These are phyloP conservation scores for Chymomyza fuscimana DNA, from an alignment of 2,888 invertebrate species.

Conservation along the genomic window DNA sequence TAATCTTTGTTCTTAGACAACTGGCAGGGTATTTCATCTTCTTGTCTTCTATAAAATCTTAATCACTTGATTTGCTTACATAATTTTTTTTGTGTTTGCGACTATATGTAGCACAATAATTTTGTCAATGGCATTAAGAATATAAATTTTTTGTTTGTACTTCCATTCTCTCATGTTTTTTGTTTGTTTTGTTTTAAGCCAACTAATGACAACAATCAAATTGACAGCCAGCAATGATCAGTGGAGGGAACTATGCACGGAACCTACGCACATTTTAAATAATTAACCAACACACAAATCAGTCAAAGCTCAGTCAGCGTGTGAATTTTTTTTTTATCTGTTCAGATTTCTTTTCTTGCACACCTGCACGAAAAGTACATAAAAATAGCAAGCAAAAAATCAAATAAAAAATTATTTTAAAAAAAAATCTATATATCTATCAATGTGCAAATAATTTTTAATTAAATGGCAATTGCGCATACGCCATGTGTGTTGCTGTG, in stretches of 20 bases:
- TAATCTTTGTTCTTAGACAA: too few relatives aligned
- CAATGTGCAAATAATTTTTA: conserved; percentile 69
- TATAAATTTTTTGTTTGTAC: neutral
- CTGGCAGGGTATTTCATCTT: conserved; percentile 17
- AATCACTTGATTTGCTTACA: conserved; percentile 44
- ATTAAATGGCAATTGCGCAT: conserved; percentile 72
- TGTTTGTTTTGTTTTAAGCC: conserved; percentile 30
- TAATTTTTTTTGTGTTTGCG: conserved; percentile 53
- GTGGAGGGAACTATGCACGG: too few relatives aligned
- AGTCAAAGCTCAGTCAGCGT: conserved; percentile 29
- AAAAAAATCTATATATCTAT: conserved; percentile 25
- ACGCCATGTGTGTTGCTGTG: conserved; percentile 53
- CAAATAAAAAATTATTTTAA: conserved; percentile 27
- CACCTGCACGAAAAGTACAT: neutral
- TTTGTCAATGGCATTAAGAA: neutral
- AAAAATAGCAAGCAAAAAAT: neutral
- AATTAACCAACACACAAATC: conserved; percentile 42
- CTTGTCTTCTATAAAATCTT: conserved; percentile 8
- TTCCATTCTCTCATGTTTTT: conserved; percentile 16
- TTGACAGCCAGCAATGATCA: conserved; percentile 9
- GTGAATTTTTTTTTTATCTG: conserved; percentile 47
- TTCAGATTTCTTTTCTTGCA: conserved; percentile 22
- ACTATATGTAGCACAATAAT: conserved; percentile 1
- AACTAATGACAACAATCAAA: conserved; percentile 67
- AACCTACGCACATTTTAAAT: conserved; percentile 14